Percentiles rank a stretch among this genome's conserved stretches.
These are phyloP conservation scores for Ibycter americanus DNA, from an alignment of 2,797 vertebrate species.

Conservation along the genomic window DNA sequence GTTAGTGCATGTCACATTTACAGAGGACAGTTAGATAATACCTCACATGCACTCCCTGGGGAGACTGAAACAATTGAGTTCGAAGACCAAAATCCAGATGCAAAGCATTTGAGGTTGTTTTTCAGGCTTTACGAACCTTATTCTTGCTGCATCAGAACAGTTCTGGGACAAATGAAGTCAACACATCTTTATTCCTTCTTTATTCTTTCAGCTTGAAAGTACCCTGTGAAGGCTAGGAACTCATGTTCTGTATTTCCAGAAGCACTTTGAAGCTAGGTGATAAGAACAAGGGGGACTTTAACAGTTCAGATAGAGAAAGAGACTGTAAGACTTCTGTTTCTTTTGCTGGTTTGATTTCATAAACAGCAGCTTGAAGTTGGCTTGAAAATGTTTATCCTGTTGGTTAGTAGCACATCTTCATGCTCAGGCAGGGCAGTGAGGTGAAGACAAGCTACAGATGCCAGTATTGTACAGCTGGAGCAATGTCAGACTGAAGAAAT, in stretches of 20 bases:
- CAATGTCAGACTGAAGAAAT: neutral
- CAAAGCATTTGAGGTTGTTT: neutral
- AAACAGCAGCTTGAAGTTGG: neutral
- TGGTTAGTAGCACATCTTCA: neutral
- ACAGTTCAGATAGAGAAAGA: conserved; percentile 31
- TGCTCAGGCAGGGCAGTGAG: neutral
- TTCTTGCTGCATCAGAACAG: neutral
- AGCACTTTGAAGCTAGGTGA: conserved; percentile 48
- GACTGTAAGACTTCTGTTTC: neutral
- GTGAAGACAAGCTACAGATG: neutral
- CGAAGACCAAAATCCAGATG: neutral
- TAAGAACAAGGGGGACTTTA: conserved; percentile 30
- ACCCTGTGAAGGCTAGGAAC: neutral
- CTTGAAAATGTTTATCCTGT: conserved; percentile 4
- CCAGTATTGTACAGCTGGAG: neutral
- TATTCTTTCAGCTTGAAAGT: neutral
- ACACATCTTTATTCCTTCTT: neutral
- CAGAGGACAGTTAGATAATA: neutral
- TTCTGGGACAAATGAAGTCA: neutral
- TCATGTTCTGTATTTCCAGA: conserved; percentile 42
- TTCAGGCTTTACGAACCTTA: neutral
- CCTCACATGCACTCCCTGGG: neutral
- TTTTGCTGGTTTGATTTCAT: conserved; percentile 16
- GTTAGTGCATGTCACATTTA: neutral
- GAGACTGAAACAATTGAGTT: neutral